Conservation (phyloP, 2,797 vertebrate species). For the Melanotaenia pygmaea region DNA sequence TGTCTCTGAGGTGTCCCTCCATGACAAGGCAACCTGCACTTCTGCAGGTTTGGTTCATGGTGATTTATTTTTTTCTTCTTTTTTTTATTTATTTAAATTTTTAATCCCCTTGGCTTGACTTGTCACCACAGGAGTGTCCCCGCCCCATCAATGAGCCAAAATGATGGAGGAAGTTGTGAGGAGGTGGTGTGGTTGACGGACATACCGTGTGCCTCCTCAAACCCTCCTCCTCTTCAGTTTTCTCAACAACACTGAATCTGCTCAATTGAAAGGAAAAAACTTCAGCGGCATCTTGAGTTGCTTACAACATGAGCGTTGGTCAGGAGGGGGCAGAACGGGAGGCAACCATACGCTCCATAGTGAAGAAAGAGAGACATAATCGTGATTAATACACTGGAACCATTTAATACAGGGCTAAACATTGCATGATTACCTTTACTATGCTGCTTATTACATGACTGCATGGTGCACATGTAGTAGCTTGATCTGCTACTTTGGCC, state of each 20-base stretch:
- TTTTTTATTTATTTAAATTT: background rate
- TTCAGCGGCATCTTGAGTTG: slow-evolving; percentile 37
- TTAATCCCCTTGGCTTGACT: background rate
- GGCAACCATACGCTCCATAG: slow-evolving; percentile 47
- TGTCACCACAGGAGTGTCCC: slow-evolving; percentile 21
- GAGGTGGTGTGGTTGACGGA: slow-evolving; percentile 24
- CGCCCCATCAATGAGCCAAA: background rate
- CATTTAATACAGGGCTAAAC: slow-evolving; percentile 68
- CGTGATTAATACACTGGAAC: slow-evolving; percentile 71
- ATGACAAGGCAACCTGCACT: slow-evolving; percentile 44
- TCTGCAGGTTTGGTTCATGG: slow-evolving; percentile 27
- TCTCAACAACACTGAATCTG: slow-evolving; percentile 25
- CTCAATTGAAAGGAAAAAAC: background rate
- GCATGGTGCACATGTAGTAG: slow-evolving; percentile 53
- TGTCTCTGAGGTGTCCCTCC: slow-evolving; percentile 47
- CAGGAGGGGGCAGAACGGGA: slow-evolving; percentile 51
- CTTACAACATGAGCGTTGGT: slow-evolving; percentile 27
- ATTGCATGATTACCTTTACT: slow-evolving; percentile 56
- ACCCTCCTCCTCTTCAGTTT: slow-evolving; percentile 16
- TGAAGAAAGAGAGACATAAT: slow-evolving; percentile 59
- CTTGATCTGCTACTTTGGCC: slow-evolving; percentile 39
- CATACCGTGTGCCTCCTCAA: slow-evolving; percentile 54
- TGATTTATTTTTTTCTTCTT: background rate
- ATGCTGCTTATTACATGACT: slow-evolving; percentile 60
- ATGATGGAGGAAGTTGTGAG: background rate